Evolutionary conservation across 2,888 invertebrate species (phyloP).

Genomic region (Frankliniella intonsa): DNA sequence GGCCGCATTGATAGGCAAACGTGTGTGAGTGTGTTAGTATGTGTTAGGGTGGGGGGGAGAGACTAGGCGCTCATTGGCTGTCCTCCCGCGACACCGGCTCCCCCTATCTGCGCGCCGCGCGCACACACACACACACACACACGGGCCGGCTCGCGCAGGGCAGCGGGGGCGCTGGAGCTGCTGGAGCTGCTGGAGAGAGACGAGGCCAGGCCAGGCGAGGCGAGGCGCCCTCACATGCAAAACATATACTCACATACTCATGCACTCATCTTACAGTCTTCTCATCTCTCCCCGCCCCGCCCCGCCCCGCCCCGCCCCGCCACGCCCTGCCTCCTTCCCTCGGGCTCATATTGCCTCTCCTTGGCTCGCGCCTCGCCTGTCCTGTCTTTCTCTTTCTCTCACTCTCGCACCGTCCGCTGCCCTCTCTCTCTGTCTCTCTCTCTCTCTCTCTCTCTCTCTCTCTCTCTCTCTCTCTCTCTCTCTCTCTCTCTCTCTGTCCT

Average conservation of each 20-base stretch:
- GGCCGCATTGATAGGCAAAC: slow-evolving; percentile 27
- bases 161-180: neutral
- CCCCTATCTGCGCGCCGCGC: neutral
- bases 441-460: no score
- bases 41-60: slow-evolving; percentile 8
- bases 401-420: slow-evolving; percentile 30
- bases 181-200: neutral
- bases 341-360: neutral
- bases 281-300: slow-evolving; percentile 31
- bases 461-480: no score
- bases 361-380: neutral
- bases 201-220: neutral
- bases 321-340: neutral
- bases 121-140: neutral
- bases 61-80: slow-evolving; percentile 10
- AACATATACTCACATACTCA: slow-evolving; percentile 1
- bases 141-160: neutral
- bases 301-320: no score
- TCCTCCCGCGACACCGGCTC: slow-evolving; percentile 15
- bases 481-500: no score
- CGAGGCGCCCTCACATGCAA: slow-evolving; percentile 12
- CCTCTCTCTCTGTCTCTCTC: slow-evolving; percentile 30
- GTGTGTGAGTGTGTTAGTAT: slow-evolving; percentile 28
- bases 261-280: slow-evolving; percentile 30
- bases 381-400: slow-evolving; percentile 10